These are phyloP conservation scores for Cantharis rufa DNA, from an alignment of 2,888 invertebrate species.

Conservation along the genomic window DNA sequence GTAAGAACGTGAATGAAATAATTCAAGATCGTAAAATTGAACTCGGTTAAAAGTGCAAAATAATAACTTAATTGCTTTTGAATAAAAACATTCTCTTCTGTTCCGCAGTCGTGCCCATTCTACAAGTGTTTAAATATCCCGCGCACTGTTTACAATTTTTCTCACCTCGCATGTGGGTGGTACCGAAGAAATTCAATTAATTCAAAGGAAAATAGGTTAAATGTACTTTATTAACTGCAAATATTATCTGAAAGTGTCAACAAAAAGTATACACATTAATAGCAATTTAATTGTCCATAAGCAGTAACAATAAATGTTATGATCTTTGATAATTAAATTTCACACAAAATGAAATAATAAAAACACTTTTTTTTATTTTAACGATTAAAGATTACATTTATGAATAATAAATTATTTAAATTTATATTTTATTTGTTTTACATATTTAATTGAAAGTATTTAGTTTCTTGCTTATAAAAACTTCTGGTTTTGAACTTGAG, in stretches of 20 bases:
- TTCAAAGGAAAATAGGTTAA: neutral
- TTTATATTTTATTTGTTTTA: neutral
- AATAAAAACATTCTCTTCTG: neutral
- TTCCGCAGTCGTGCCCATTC: neutral
- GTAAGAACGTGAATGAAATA: neutral
- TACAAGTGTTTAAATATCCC: neutral
- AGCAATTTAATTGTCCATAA: neutral
- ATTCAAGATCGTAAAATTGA: neutral
- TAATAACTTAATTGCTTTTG: neutral
- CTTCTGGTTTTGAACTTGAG: neutral
- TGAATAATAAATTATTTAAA: neutral
- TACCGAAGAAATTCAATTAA: neutral
- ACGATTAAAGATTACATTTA: neutral
- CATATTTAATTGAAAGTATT: neutral
- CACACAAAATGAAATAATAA: neutral
- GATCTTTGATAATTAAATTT: neutral
- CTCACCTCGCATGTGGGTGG: neutral
- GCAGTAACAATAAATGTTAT: neutral
- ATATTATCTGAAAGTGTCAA: neutral
- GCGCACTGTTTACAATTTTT: neutral
- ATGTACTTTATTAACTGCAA: neutral
- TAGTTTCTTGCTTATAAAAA: neutral
- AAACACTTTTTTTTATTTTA: neutral
- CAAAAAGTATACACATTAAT: neutral
- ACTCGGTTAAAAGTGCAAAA: neutral